Evolutionary conservation across 2,797 vertebrate species (phyloP).

Genomic region (Acestrorhynchus altus): DNA sequence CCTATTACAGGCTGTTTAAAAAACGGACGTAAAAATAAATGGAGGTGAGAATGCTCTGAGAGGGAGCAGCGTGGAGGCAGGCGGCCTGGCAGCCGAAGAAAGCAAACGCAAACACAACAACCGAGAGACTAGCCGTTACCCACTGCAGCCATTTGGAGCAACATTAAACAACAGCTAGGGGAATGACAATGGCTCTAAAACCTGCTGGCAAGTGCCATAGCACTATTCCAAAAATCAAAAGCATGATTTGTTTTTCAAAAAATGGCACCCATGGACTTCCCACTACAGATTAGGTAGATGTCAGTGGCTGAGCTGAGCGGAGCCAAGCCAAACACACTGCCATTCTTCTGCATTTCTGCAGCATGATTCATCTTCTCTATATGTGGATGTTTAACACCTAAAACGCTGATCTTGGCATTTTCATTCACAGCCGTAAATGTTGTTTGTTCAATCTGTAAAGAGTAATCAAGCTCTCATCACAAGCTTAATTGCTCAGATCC

Average conservation of each 20-base stretch:
- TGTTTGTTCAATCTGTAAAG: conserved; percentile 40
- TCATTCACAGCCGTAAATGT: conserved; percentile 32
- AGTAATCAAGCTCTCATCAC: conserved; percentile 49
- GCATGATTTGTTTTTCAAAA: conserved; percentile 40
- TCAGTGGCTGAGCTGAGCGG: neutral
- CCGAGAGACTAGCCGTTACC: conserved; percentile 33
- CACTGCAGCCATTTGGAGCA: conserved; percentile 39
- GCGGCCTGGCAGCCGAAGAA: conserved; percentile 33
- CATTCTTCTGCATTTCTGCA: neutral
- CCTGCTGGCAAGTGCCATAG: conserved; percentile 29
- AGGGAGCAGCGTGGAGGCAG: conserved; percentile 17
- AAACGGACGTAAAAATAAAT: conserved; percentile 59
- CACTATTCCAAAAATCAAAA: conserved; percentile 29
- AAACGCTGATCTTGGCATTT: conserved; percentile 35
- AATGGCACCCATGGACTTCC: conserved; percentile 15
- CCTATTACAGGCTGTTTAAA: conserved; percentile 53
- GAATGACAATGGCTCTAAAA: conserved; percentile 28
- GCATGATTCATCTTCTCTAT: neutral
- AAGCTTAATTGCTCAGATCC: conserved; percentile 50
- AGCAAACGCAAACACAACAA: conserved; percentile 35
- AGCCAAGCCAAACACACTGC: neutral
- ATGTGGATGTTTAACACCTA: conserved; percentile 19
- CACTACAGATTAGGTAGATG: conserved; percentile 3
- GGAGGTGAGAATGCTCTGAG: conserved; percentile 50
- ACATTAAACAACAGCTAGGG: conserved; percentile 40